Evolutionary conservation across 2,113 vertebrate species (phyloP).

Genomic region (Dasyprocta punctata): DNA sequence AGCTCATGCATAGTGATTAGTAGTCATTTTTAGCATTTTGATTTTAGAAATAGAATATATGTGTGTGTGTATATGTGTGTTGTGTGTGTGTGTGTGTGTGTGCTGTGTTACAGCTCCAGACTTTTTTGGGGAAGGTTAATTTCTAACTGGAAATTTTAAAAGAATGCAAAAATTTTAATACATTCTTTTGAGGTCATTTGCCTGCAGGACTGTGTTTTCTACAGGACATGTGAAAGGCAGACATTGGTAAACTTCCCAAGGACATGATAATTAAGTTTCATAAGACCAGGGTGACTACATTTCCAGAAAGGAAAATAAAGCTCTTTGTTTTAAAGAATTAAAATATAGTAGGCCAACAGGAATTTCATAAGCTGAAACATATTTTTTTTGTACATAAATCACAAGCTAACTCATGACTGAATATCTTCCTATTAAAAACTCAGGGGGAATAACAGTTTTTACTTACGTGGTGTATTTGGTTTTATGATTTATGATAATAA

Average conservation of each 20-base stretch:
- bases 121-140: neutral
- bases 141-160: slow-evolving; percentile 5
- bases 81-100: no score
- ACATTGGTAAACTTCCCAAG: neutral
- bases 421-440: slow-evolving; percentile 36
- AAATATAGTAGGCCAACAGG: neutral
- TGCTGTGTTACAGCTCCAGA: neutral
- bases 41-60: neutral
- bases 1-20: neutral
- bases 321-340: slow-evolving; percentile 21
- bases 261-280: slow-evolving; percentile 33
- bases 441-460: neutral
- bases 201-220: neutral
- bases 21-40: neutral
- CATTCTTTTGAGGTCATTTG: neutral
- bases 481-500: neutral
- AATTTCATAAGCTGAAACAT: slow-evolving; percentile 4
- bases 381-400: slow-evolving; percentile 20
- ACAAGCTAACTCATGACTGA: neutral
- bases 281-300: neutral
- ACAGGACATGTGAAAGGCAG: neutral
- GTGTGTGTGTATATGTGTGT: neutral
- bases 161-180: neutral
- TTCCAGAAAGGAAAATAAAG: slow-evolving; percentile 49
- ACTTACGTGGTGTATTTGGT: neutral